Evolutionary conservation across 2,113 vertebrate genomes (phyloP).

Genomic region (Enhydra lutris): DNA sequence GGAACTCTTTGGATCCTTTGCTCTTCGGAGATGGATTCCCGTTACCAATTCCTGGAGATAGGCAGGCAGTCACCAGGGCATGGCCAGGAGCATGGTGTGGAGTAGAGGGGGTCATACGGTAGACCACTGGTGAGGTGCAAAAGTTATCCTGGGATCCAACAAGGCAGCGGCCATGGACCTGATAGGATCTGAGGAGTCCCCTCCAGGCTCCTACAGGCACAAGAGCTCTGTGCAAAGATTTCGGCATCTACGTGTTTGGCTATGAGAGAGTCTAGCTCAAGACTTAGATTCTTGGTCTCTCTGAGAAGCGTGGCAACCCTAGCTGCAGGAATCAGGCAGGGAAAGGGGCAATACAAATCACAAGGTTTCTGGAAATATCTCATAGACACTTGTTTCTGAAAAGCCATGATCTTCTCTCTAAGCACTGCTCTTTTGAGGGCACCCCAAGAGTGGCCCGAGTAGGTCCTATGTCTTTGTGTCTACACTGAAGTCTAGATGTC

Average conservation of each 20-base stretch:
- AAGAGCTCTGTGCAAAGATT: too few relatives aligned
- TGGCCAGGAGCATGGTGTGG: fast-evolving
- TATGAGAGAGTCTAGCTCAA: not conserved
- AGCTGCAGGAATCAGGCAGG: not conserved
- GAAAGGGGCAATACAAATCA: not conserved
- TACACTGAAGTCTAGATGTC: not conserved
- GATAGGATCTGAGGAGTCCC: not conserved
- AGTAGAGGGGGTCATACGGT: fast-evolving
- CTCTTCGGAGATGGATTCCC: not conserved
- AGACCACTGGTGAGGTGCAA: too few relatives aligned
- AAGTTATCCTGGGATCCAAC: not conserved
- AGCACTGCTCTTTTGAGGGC: not conserved
- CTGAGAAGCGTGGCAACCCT: not conserved
- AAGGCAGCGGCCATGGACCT: not conserved
- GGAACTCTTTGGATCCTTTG: not conserved
- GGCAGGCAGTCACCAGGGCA: not conserved
- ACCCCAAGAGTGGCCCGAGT: too few relatives aligned
- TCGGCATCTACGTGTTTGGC: not conserved
- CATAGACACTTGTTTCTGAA: not conserved
- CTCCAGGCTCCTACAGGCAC: fast-evolving
- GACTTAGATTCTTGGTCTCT: not conserved
- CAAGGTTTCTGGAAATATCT: not conserved
- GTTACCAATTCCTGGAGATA: not conserved
- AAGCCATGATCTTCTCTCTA: not conserved
- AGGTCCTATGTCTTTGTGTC: not conserved